Evolutionary conservation across 2,888 invertebrate species (phyloP).

Genomic region (Caenorhabditis becei): DNA sequence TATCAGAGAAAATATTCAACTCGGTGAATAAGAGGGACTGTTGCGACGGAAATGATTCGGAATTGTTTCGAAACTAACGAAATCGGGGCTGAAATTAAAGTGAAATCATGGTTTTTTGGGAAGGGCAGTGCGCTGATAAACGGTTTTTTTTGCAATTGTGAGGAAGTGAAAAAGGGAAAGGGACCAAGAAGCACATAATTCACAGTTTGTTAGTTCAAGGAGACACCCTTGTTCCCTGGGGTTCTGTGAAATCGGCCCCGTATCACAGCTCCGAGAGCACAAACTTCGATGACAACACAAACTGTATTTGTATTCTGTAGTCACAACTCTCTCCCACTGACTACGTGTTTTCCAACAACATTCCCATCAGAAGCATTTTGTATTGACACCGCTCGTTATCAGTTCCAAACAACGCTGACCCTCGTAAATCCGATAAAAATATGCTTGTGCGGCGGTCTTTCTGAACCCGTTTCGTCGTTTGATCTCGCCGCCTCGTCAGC

Average conservation of each 20-base stretch:
- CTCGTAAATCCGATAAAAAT: slow-evolving; percentile 18
- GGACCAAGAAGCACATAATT: not conserved
- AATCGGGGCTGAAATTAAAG: slow-evolving; percentile 3
- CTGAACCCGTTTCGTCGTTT: slow-evolving; percentile 31
- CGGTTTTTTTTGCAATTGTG: not conserved
- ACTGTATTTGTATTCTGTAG: slow-evolving; percentile 1
- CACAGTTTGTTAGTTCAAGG: too few relatives aligned
- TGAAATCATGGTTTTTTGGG: slow-evolving; percentile 30
- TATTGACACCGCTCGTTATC: not conserved
- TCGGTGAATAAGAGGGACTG: slow-evolving; percentile 22
- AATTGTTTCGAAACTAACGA: slow-evolving; percentile 46
- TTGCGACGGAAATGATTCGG: slow-evolving; percentile 42
- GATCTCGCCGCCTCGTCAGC: slow-evolving; percentile 48
- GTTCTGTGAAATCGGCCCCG: too few relatives aligned
- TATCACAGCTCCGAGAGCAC: too few relatives aligned
- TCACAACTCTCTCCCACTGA: not conserved
- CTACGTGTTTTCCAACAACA: slow-evolving; percentile 2
- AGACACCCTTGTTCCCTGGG: too few relatives aligned
- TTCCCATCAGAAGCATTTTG: not conserved
- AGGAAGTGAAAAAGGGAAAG: not conserved
- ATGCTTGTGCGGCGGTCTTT: slow-evolving; percentile 13
- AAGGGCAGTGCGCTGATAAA: slow-evolving; percentile 23
- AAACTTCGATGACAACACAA: too few relatives aligned
- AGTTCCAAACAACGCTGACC: slow-evolving; percentile 4
- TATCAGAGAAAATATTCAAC: slow-evolving; percentile 8